Base-by-base conservation (phyloP, 2,113 vertebrate species). In the Paratilapia polleni region DNA sequence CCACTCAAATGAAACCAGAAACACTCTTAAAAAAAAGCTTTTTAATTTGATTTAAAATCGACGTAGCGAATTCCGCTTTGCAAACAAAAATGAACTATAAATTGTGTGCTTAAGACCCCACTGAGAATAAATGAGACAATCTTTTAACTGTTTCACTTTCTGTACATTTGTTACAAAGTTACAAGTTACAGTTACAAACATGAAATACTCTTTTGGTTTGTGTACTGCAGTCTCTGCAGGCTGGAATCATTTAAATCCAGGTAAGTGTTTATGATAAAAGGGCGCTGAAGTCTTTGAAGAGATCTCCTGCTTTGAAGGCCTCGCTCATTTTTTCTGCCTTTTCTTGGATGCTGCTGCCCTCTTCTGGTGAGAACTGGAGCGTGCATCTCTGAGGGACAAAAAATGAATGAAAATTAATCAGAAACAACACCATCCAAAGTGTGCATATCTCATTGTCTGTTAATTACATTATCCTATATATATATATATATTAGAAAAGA, bases 281-380 rank as follows among this genome's bases (percentile, higher is more conserved):
- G 0, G 31, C 10, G 47, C 14, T 57, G 61, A 22, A 3, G 11
- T 43, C 43, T 68, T 68, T 38, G 41, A 47, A 49, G 24, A 70
- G 26, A 19, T 68, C 0, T 10, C 28, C 20, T 22, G 19, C 12
- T 22, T 6, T 0, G 11, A 59, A 54, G 52, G 9, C 17, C 0
- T 52, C 12, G 9, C 43, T 82, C 63, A 92, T 68, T 89, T 78
- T n/a, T 14, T 86, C 60, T 81, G 54, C 60, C 61, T 87, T 87
- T 91, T 93, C 89, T 92, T 94, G 62, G 84, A 86, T 6, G 47
- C 26, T 89, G 82, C 86, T 73, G 87, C 85, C 91, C 64, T 73
- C 82, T 91, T 89, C 77, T 93, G 93, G 36, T 85, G 52, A 5
- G 78, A 78, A n/a, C 74, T 80, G 31, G 85, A 52, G 34, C 24